These are phyloP conservation scores for Diarsia dahlii DNA, from an alignment of 2,888 invertebrate genomes.

Conservation along the genomic window DNA sequence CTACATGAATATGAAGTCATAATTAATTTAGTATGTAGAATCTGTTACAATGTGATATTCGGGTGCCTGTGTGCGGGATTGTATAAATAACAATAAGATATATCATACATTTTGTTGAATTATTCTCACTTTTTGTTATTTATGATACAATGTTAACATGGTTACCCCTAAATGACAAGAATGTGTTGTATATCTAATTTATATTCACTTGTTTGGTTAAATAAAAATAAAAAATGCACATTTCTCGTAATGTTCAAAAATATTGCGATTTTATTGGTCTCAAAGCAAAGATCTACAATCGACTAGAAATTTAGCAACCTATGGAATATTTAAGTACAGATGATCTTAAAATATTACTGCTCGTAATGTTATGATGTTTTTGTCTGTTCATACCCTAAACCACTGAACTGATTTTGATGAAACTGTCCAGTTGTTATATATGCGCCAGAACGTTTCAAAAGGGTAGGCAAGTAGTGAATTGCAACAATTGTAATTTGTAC, in stretches of 20 bases:
- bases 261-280: slow-evolving; percentile 63
- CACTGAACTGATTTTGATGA: too few relatives aligned
- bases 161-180: slow-evolving; percentile 62
- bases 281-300: slow-evolving; percentile 31
- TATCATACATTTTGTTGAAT: slow-evolving; percentile 48
- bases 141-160: slow-evolving; percentile 46
- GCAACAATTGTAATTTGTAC: too few relatives aligned
- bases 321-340: slow-evolving; percentile 26
- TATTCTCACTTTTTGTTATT: slow-evolving; percentile 57
- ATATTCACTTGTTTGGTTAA: slow-evolving; percentile 71
- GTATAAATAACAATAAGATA: slow-evolving; percentile 59
- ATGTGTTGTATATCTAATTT: slow-evolving; percentile 67
- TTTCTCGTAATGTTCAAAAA: slow-evolving; percentile 67
- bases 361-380: neutral
- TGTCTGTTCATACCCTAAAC: too few relatives aligned
- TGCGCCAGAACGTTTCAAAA: neutral
- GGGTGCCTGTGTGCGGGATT: slow-evolving; percentile 63
- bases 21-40: slow-evolving; percentile 70
- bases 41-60: slow-evolving; percentile 84
- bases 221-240: slow-evolving; percentile 70
- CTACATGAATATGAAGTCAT: slow-evolving; percentile 84
- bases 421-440: too few relatives aligned
- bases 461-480: neutral
- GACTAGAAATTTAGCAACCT: slow-evolving; percentile 55
- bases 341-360: slow-evolving; percentile 5